Percentiles rank a stretch among this genome's conserved stretches.
Evolutionary conservation across 2,113 vertebrate genomes (phyloP).

Genomic region (Brachirus orientalis): DNA sequence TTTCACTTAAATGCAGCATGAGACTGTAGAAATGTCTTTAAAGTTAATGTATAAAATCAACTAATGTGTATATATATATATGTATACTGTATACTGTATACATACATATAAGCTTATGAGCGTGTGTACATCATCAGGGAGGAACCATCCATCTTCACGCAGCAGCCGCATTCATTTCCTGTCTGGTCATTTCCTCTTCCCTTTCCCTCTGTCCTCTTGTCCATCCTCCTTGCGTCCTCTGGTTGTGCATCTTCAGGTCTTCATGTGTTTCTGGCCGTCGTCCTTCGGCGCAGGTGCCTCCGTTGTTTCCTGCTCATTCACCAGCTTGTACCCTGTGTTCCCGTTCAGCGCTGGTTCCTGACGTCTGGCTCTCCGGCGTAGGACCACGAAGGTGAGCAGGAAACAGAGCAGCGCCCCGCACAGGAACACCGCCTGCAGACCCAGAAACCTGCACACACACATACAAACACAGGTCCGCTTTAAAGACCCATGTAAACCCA

Average conservation of each 20-base stretch:
- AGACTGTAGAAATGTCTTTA: too few relatives aligned
- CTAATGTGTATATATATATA: too few relatives aligned
- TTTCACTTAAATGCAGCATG: too few relatives aligned
- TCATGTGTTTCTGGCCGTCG: background rate
- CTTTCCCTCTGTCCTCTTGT: accelerated
- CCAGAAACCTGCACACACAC: slow-evolving; percentile 60
- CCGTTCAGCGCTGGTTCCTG: accelerated
- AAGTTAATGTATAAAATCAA: too few relatives aligned
- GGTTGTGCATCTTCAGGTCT: slow-evolving; percentile 16
- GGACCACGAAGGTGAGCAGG: slow-evolving; percentile 44
- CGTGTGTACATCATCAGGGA: too few relatives aligned
- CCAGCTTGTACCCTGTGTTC: slow-evolving; percentile 36
- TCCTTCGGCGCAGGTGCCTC: background rate
- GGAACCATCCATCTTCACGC: too few relatives aligned
- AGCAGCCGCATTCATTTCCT: too few relatives aligned
- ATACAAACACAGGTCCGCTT: background rate
- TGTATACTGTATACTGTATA: too few relatives aligned
- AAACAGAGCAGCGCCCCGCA: slow-evolving; percentile 65
- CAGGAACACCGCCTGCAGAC: slow-evolving; percentile 61
- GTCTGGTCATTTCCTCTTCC: background rate
- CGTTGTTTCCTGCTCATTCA: background rate
- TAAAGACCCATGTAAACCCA: too few relatives aligned
- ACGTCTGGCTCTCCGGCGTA: slow-evolving; percentile 1
- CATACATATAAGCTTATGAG: too few relatives aligned
- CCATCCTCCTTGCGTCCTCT: background rate